Conservation (phyloP, 2,888 invertebrate species). For the Lydus trimaculatus region DNA sequence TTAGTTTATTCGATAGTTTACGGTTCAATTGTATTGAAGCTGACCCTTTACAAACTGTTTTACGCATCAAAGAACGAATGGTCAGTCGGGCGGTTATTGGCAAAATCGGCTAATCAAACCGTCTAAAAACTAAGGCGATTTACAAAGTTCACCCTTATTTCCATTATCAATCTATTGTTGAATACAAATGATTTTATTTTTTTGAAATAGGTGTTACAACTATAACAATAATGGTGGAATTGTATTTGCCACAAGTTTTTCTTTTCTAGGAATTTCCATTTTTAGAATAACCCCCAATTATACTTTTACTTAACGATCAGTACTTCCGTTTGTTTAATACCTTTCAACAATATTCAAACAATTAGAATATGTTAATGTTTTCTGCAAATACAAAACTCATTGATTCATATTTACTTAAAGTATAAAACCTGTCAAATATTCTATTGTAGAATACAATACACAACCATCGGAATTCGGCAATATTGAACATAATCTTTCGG, state of each 20-base stretch:
- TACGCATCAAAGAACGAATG: not conserved
- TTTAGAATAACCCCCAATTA: not conserved
- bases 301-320: not conserved
- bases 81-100: not conserved
- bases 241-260: not conserved
- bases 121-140: too few species aligned
- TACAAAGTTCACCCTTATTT: too few species aligned
- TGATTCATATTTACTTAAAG: not conserved
- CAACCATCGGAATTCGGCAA: not conserved
- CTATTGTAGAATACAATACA: not conserved
- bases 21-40: conserved; percentile 2
- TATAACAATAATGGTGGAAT: not conserved
- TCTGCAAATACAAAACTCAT: not conserved
- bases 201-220: too few species aligned
- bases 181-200: too few species aligned
- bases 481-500: not conserved
- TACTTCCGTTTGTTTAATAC: conserved; percentile 1
- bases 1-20: not conserved
- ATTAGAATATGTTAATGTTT: not conserved
- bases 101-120: conserved; percentile 1
- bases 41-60: not conserved
- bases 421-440: not conserved
- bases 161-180: not conserved
- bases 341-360: not conserved
- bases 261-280: not conserved